A percentile compares a stretch with the other conserved stretches of the same genome.
Evolutionary conservation across 2,113 vertebrate genomes (phyloP).

Genomic region (human (Homo sapiens)): DNA sequence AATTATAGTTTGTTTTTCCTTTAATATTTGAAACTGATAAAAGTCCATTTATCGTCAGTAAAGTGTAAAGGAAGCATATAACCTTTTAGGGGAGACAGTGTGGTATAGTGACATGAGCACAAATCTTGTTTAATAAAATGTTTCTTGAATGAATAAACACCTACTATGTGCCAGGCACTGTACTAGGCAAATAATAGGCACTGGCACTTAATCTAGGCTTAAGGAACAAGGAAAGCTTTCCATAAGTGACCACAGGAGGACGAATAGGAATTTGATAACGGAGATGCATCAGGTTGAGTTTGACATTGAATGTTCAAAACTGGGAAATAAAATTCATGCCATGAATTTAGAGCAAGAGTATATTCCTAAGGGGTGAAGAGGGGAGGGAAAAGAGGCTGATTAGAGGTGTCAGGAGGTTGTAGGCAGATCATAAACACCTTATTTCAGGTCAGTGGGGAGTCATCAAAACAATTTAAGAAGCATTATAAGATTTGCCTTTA

Average conservation of each 20-base stretch:
- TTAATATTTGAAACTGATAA: conserved; percentile 6
- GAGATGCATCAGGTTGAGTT: not conserved
- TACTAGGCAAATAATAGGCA: not conserved
- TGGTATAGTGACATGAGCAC: not conserved
- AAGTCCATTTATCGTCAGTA: not conserved
- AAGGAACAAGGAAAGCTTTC: not conserved
- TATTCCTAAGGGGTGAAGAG: not conserved
- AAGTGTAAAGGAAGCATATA: not conserved
- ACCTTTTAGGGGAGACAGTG: not conserved
- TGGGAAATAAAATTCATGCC: not conserved
- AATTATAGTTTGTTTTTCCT: not conserved
- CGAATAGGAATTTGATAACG: not conserved
- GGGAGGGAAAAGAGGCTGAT: not conserved
- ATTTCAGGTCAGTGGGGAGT: not conserved
- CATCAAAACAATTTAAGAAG: not conserved
- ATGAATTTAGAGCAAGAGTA: not conserved
- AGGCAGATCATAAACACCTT: not conserved
- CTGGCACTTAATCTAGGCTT: not conserved
- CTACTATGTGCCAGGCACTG: not conserved
- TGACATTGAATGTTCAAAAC: not conserved
- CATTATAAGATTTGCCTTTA: not conserved
- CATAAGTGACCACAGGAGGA: not conserved
- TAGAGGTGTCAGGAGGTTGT: not conserved
- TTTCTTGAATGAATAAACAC: not conserved
- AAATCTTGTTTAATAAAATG: not conserved